Conservation (phyloP, 2,888 invertebrate species). For the Chymomyza amoena region DNA sequence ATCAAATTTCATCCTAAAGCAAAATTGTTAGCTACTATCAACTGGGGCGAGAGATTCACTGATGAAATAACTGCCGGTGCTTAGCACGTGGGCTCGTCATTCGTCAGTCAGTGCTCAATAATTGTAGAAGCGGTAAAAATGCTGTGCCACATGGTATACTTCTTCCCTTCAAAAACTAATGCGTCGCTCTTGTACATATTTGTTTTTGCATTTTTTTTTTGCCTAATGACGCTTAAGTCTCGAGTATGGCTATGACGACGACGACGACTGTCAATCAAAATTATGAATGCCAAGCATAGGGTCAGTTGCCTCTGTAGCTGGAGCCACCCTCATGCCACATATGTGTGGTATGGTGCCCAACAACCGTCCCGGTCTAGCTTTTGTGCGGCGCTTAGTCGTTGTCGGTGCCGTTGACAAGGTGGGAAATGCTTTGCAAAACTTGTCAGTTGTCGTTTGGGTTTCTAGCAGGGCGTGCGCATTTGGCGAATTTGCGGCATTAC, state of each 20-base stretch:
- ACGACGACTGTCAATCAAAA: slow-evolving; percentile 64
- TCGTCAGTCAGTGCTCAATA: slow-evolving; percentile 14
- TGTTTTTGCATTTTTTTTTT: slow-evolving; percentile 9
- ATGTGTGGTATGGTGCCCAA: neutral
- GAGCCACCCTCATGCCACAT: slow-evolving; percentile 18
- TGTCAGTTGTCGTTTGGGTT: slow-evolving; percentile 68
- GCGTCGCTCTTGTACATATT: slow-evolving; percentile 11
- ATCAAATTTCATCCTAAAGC: slow-evolving; percentile 42
- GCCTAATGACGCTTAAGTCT: slow-evolving; percentile 10
- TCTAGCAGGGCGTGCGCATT: slow-evolving; percentile 49
- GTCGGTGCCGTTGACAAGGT: slow-evolving; percentile 31
- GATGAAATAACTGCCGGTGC: neutral
- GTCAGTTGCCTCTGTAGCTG: slow-evolving; percentile 34
- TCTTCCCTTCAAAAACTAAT: slow-evolving; percentile 24
- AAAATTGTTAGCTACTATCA: slow-evolving; percentile 35
- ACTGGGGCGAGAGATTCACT: neutral
- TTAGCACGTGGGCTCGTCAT: neutral
- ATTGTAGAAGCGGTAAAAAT: slow-evolving; percentile 64
- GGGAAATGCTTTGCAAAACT: slow-evolving; percentile 44
- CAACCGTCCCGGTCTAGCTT: slow-evolving; percentile 6
- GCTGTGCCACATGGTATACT: slow-evolving; percentile 39
- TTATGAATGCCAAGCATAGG: slow-evolving; percentile 58
- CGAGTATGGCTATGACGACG: neutral
- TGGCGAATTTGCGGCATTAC: slow-evolving; percentile 8
- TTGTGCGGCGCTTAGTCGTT: neutral